Evolutionary conservation across 2,797 vertebrate species (phyloP).

Genomic region (Tokudaia muenninki): DNA sequence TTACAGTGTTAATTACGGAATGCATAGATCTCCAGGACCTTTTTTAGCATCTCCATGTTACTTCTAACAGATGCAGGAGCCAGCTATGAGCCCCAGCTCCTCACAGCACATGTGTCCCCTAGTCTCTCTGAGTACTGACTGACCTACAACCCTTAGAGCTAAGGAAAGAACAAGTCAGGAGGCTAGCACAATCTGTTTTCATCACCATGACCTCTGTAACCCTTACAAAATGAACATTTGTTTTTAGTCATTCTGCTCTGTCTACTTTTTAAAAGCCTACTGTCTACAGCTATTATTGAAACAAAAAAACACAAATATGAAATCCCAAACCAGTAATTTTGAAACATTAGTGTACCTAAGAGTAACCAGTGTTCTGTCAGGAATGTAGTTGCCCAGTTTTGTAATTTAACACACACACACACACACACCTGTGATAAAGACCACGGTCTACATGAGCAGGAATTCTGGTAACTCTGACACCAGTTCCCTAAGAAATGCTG

Average conservation of each 20-base stretch:
- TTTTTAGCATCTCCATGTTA: not conserved
- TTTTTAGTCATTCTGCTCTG: not conserved
- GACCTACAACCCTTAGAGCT: not conserved
- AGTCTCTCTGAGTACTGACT: not conserved
- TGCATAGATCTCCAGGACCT: not conserved
- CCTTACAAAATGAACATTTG: constrained; percentile 41
- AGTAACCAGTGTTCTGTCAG: not conserved
- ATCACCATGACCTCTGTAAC: not conserved
- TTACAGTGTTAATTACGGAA: not conserved
- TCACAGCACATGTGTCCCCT: too few relatives aligned
- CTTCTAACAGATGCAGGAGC: not conserved
- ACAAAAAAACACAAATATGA: constrained; percentile 54
- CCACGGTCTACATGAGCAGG: not conserved
- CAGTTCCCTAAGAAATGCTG: not conserved
- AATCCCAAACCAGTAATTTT: constrained; percentile 37
- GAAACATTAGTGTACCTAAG: not conserved
- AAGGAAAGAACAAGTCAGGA: constrained; percentile 4
- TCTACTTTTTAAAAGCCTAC: constrained; percentile 1
- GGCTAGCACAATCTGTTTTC: not conserved
- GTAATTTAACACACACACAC: not conserved
- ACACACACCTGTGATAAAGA: not conserved
- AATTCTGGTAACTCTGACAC: not conserved
- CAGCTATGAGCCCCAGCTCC: not conserved
- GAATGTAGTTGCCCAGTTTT: not conserved
- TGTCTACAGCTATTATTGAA: constrained; percentile 27